Base-by-base conservation (phyloP, 2,797 vertebrate species). In the Ataeniobius toweri region DNA sequence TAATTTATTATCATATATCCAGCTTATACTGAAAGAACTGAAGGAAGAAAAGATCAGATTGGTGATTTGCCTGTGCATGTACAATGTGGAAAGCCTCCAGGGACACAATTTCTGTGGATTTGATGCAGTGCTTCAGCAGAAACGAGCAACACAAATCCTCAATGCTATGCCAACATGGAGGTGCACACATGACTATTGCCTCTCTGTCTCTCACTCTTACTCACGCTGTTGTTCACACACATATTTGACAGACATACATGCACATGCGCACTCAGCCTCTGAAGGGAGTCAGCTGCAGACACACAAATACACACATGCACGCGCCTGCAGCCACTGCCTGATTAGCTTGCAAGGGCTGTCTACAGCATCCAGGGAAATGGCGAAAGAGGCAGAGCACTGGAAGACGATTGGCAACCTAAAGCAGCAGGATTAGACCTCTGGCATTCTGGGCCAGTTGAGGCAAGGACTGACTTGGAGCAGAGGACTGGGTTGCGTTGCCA, bases 331-430 rank as follows among this genome's bases (percentile, higher is more conserved):
- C 93, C 93, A 94, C 92, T 86, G 93, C 91, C 93, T 95, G 94
- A 95, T 95, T 94, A 95, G 95, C 94, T 95, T 94, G 94, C 94
- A 85, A 93, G 93, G 91, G 91, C 93, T 91, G 94, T 95, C 94
- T 94, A 89, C 94, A 93, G 93, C 94, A 94, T 94, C 94, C 93
- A 91, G 93, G 91, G 94, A 94, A 93, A 94, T 93, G 88, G 94
- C 90, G 89, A 89, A 90, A 93, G 92, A 92, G 90, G 92, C 90
- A 89, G 86, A 88, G 92, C 90, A 90, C 67, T 81, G 84, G 89
- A 89, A 91, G 89, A 92, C 89, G 84, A 92, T 84, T 82, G 73
- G 79, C 88, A 91, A 84, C 87, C 88, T 80, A 53, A 90, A 91
- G 83, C 87, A 26, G 85, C 86, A 77, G 91, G 92, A 94, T 93